Conservation (phyloP, 2,797 vertebrate species). For the Hirundo rustica region DNA sequence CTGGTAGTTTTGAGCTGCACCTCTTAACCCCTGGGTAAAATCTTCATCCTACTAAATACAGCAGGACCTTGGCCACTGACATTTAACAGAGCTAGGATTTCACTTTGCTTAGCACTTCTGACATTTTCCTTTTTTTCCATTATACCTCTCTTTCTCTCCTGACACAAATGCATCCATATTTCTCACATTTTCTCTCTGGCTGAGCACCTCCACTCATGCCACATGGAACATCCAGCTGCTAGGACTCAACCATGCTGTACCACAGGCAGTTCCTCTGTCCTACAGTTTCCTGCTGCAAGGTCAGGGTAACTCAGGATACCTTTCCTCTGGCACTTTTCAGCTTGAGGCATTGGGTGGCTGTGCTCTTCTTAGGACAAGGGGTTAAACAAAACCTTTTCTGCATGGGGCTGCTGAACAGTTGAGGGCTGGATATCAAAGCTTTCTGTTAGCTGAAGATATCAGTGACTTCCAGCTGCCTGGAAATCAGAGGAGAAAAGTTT, state of each 20-base stretch:
- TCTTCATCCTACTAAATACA: not conserved
- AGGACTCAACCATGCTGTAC: rapidly evolving
- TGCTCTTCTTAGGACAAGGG: not conserved
- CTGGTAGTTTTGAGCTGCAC: not conserved
- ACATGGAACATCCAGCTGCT: not conserved
- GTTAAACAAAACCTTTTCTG: not conserved
- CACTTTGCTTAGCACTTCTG: not conserved
- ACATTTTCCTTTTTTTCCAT: not conserved
- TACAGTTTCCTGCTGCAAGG: not conserved
- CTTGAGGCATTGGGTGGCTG: not conserved
- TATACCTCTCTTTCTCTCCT: not conserved
- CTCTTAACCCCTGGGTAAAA: not conserved
- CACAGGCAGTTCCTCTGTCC: not conserved
- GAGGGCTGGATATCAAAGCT: not conserved
- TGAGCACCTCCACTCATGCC: not conserved
- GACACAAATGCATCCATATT: not conserved
- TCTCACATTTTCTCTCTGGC: not conserved
- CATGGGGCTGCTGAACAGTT: not conserved
- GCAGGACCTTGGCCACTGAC: not conserved
- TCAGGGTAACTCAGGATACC: not conserved
- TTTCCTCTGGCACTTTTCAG: not conserved
- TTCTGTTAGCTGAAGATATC: not conserved
- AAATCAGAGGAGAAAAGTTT: not conserved
- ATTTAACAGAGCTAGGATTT: not conserved
- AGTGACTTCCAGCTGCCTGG: not conserved